Percentiles rank a stretch among this genome's conserved stretches.
Conservation (phyloP, 2,113 vertebrate species). For the Odobenus rosmarus region DNA sequence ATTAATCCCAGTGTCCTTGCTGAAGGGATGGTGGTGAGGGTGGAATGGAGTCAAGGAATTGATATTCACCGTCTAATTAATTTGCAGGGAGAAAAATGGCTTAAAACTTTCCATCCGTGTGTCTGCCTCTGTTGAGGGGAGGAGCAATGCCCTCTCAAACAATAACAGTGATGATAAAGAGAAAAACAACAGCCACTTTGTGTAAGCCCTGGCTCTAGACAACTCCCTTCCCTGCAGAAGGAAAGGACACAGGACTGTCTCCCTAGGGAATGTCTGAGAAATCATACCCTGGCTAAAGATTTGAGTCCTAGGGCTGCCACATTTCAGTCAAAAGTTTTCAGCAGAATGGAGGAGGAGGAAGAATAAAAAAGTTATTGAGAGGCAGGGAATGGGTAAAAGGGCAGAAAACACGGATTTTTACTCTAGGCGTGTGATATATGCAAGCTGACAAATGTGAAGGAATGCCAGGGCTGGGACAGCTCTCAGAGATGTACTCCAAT, state of each 20-base stretch:
- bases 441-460: not conserved
- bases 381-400: not conserved
- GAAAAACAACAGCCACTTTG: slow-evolving; percentile 57
- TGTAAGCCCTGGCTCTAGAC: slow-evolving; percentile 52
- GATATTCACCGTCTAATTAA: slow-evolving; percentile 70
- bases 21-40: not conserved
- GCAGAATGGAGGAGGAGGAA: not conserved
- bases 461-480: not conserved
- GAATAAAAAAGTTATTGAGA: not conserved
- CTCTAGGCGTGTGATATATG: not conserved
- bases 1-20: not conserved
- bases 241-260: not conserved
- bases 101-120: slow-evolving; percentile 64
- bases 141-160: slow-evolving; percentile 19
- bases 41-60: not conserved
- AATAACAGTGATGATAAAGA: slow-evolving; percentile 46
- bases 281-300: slow-evolving; percentile 67
- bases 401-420: not conserved
- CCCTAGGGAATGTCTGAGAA: slow-evolving; percentile 35
- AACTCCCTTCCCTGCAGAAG: slow-evolving; percentile 50
- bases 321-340: slow-evolving; percentile 37
- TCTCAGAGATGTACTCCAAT: not conserved
- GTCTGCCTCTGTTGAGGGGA: slow-evolving; percentile 45
- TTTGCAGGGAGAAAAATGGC: not conserved
- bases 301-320: not conserved